Percentiles rank a stretch among this genome's conserved stretches.
Evolutionary conservation across 2,113 vertebrate genomes (phyloP).

Genomic region (Isurus oxyrinchus): DNA sequence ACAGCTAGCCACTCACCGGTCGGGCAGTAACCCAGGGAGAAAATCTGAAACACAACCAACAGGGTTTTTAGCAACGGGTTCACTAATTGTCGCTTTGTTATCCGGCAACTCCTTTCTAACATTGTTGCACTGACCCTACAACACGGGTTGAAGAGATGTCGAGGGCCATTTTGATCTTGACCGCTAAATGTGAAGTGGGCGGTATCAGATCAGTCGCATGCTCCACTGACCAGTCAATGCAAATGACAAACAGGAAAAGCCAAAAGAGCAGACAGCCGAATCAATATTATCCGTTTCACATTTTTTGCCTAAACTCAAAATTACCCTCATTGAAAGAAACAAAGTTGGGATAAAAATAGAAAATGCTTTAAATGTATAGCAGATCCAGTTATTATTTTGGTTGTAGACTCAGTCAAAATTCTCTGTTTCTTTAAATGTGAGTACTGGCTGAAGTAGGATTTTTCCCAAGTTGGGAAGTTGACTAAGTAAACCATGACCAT

Average conservation of each 20-base stretch:
- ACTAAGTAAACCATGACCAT: background rate
- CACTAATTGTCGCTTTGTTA: background rate
- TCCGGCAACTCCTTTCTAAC: background rate
- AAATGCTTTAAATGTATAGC: background rate
- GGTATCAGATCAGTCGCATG: background rate
- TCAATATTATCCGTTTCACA: background rate
- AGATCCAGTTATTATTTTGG: background rate
- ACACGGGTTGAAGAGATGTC: background rate
- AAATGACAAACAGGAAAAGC: background rate
- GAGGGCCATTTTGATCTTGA: background rate
- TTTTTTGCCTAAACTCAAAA: background rate
- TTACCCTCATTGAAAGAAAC: background rate
- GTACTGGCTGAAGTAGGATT: background rate
- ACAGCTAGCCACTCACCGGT: slow-evolving; percentile 67
- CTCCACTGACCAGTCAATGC: background rate
- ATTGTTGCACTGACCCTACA: background rate
- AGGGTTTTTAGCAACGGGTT: background rate
- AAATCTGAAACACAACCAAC: slow-evolving; percentile 45
- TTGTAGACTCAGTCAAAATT: background rate
- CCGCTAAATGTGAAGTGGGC: background rate
- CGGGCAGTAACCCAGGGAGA: slow-evolving; percentile 64
- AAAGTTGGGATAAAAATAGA: background rate
- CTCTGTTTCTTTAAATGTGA: background rate
- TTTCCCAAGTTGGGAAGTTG: background rate
- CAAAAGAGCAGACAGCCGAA: background rate